Base-by-base conservation (phyloP, 2,797 vertebrate genomes). In the Ambastaia sidthimunki region DNA sequence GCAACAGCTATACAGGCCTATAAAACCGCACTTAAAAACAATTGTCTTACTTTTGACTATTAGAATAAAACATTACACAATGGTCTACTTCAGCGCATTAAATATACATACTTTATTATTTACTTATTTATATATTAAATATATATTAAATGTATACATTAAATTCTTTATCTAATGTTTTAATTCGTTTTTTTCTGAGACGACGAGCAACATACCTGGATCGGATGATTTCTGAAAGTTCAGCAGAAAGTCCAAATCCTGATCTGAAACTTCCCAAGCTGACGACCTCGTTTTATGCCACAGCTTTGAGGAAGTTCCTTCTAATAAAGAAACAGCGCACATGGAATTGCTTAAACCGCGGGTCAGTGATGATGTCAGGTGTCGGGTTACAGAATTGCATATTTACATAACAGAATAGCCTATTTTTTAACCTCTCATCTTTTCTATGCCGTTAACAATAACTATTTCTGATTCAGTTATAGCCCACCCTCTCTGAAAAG, bases 261-360 rank as follows among this genome's bases (percentile, higher is more conserved):
- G 9, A 60, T 79, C 52, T n/a, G 41, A 67, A 90, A 87, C 77
- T 89, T 62, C 81, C 80, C 88, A 81, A 87, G 72, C 41, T 55
- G 54, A 65, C 54, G 37, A 41, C 44, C 59, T 80, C 84, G 74
- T 91, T 94, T 87, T 93, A 91, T 91, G 1, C 55, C 0, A n/a
- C 52, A 13, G 72, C 52, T 92, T 90, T 91, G 85, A 91, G 93
- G 93, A 94, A 94, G 92, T 91, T 5, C 0, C 57, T 74, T 31
- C 83, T 41, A 31, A 37, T 47, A 34, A 48, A 78, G 78, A 66
- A 41, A 41, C 59, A 41, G 65, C 68, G 34, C 92, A 91, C 90
- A 84, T 92, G 93, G 88, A 90, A 89, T 89, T 71, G 25, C 77
- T 91, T 71, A 12, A 68, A 74, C 25, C 76, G 59, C 59, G 75